Base-by-base conservation (phyloP, 2,113 vertebrate genomes). In the Pantherophis guttatus region DNA sequence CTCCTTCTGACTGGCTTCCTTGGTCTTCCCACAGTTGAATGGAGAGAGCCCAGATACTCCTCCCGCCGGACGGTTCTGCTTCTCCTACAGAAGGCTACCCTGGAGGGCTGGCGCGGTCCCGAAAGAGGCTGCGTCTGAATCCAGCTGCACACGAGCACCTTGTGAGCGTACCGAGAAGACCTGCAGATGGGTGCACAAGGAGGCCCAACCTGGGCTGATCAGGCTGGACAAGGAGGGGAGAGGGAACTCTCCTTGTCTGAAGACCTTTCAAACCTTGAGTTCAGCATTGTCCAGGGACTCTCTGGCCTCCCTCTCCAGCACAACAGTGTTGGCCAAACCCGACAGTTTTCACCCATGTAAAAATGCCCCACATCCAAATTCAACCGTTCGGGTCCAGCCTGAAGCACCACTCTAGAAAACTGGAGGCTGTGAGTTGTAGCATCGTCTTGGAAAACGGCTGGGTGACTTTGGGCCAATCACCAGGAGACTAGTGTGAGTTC, bases 1-100 rank as follows among this genome's bases (percentile, higher is more conserved):
- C 44, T 3, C 19, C 12, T 33, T 33, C 48, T 88, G 86, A 87
- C 58, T 19, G 7, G 10, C 26, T 33, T 5, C 15, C 29, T 93
- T 90, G 70, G 48, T 93, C 55, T 93, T 65, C 44, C 88, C 29
- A 21, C 92, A 93, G 92, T 15, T 86, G 88, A 90, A 62, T 19
- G n/a, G 44, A 7, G 55, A 53, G 26, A 26, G 4, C 33, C 21
- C 55, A 0, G 92, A 50, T 8, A 54, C 89, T 1, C 88, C 88
- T 19, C 75, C n/a, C 0, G 24, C 70, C 1, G 75, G 92, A 7
- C 23, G 55, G 1, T 21, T 44, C 92, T 90, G 88, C 21, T 19
- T 17, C 21, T 13, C 55, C 21, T 90, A 62, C 12, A 21, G 29
- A 17, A 58, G 26, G 26, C 92, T 86, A 1, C 3, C 1, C 9